Conservation (phyloP, 2,113 vertebrate species). For the Sigmodon hispidus region DNA sequence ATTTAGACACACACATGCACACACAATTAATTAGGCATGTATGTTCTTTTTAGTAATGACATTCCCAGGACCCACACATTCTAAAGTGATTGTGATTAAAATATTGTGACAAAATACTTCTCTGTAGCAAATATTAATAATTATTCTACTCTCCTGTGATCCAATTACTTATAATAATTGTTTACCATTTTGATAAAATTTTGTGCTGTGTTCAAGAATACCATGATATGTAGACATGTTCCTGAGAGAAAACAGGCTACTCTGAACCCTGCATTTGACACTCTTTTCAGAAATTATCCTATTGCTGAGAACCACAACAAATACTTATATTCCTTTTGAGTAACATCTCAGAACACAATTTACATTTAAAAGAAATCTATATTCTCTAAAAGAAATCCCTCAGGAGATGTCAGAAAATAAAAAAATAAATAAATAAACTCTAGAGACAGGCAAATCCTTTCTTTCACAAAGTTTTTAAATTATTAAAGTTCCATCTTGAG, state of each 20-base stretch:
- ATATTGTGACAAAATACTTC: not conserved
- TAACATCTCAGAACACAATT: not conserved
- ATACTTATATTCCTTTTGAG: not conserved
- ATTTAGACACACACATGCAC: not conserved
- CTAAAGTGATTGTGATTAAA: not conserved
- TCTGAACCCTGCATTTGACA: not conserved
- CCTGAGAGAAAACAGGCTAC: not conserved
- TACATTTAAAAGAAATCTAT: conserved; percentile 37
- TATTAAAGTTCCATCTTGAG: conserved; percentile 63
- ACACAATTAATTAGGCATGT: not conserved
- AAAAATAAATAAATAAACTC: not conserved
- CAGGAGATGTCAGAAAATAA: not conserved
- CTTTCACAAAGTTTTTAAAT: conserved; percentile 69
- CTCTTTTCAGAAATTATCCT: not conserved
- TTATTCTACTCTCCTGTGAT: not conserved
- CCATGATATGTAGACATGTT: not conserved
- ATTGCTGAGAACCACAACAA: not conserved
- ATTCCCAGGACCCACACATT: not conserved
- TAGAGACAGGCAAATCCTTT: conserved; percentile 48
- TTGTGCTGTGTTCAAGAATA: not conserved
- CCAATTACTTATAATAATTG: not conserved
- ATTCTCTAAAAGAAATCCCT: not conserved
- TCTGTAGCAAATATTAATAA: not conserved
- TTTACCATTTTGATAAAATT: not conserved
- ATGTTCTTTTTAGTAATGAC: not conserved